Conservation (phyloP, 2,888 invertebrate genomes). For the Tanytarsus gracilentus region DNA sequence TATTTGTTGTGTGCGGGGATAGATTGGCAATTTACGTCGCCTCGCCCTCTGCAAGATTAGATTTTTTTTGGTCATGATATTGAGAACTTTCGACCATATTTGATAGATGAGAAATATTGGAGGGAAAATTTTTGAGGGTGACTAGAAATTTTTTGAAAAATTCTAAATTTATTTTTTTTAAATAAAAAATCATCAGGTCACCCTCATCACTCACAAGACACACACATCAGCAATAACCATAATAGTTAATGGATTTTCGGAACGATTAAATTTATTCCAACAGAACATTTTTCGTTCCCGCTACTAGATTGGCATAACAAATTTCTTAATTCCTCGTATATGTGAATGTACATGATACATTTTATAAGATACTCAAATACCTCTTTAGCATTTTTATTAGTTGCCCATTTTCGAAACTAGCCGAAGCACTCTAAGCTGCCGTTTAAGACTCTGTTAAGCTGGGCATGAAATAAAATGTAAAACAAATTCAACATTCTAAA, state of each 20-base stretch:
- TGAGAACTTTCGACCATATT: no score
- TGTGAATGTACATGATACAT: not conserved
- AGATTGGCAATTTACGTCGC: no score
- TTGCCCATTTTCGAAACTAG: not conserved
- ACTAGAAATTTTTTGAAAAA: no score
- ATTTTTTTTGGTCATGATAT: no score
- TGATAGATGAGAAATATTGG: no score
- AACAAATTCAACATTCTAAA: no score
- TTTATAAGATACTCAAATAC: not conserved
- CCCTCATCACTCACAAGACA: no score
- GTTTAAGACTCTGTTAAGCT: not conserved
- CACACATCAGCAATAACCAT: not conserved
- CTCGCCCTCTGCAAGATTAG: no score
- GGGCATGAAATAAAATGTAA: not conserved
- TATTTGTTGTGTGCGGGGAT: no score
- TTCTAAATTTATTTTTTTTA: no score
- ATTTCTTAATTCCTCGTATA: not conserved
- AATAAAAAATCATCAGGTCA: not conserved
- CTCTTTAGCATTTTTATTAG: not conserved
- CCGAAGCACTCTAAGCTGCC: not conserved
- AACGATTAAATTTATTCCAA: not conserved
- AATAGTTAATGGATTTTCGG: not conserved
- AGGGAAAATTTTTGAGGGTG: no score
- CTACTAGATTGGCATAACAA: constrained; percentile 24
- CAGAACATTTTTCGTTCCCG: not conserved